Evolutionary conservation across 2,797 vertebrate genomes (phyloP).

Genomic region (Pseudomugil gertrudae): DNA sequence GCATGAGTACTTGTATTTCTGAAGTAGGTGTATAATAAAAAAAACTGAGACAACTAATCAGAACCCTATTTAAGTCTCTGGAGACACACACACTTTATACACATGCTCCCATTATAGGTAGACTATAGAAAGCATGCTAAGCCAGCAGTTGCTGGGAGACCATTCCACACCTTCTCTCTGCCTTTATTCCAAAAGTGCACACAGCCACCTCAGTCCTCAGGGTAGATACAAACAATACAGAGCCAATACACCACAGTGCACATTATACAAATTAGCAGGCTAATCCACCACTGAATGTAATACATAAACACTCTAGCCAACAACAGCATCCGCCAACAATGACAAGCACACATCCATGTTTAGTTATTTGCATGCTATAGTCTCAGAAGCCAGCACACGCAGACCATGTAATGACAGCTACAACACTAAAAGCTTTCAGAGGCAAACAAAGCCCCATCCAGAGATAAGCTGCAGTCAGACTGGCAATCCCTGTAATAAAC

Average conservation of each 20-base stretch:
- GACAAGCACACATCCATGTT: conserved; percentile 22
- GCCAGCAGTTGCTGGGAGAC: conserved; percentile 54
- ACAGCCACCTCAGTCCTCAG: conserved; percentile 29
- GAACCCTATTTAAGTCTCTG: conserved; percentile 7
- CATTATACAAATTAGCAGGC: conserved; percentile 35
- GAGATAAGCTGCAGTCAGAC: conserved; percentile 37
- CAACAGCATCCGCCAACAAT: conserved; percentile 18
- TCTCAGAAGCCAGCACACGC: conserved; percentile 18
- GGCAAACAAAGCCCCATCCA: conserved; percentile 41
- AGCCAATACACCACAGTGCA: conserved; percentile 15
- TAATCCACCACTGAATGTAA: conserved; percentile 33
- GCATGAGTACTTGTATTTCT: too few relatives aligned
- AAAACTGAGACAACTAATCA: conserved; percentile 13
- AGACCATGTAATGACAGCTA: conserved; percentile 13
- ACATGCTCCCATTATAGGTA: conserved; percentile 29
- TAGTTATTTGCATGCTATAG: conserved; percentile 27
- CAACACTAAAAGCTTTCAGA: conserved; percentile 43
- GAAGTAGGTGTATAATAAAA: not conserved
- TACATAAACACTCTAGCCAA: conserved; percentile 18
- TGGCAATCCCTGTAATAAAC: conserved; percentile 37
- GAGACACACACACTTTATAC: conserved; percentile 14
- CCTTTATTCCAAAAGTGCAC: conserved; percentile 37
- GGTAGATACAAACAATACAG: conserved; percentile 26
- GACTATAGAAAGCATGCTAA: conserved; percentile 42
- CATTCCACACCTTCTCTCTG: conserved; percentile 39